phyloP scores from a whole-genome alignment of 2,888 invertebrate species.

The Limnephilus rhombicus region DNA sequence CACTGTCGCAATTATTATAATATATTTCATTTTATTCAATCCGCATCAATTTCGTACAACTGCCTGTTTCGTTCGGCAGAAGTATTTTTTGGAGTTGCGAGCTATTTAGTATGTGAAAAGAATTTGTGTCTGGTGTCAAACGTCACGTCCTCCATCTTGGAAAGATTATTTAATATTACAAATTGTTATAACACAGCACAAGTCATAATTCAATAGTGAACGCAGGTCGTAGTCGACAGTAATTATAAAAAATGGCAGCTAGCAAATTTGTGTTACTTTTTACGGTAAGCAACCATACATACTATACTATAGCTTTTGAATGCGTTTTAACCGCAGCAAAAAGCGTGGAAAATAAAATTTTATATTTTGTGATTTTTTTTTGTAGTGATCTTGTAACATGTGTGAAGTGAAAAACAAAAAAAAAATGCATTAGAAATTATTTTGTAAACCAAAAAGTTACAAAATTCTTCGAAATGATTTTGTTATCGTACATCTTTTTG shows the following conservation, averaged over 20 bases:
- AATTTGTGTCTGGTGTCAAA: slow-evolving; percentile 44
- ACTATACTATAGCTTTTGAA: not conserved
- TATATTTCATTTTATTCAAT: not conserved
- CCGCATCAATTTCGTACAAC: not conserved
- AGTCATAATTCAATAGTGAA: not conserved
- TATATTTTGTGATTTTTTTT: not conserved
- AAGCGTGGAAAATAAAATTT: not conserved
- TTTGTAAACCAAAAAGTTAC: not conserved
- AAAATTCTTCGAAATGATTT: not conserved
- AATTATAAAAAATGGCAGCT: slow-evolving; percentile 34
- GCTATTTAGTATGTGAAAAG: slow-evolving; percentile 26
- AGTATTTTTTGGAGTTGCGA: slow-evolving; percentile 2
- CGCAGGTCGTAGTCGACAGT: slow-evolving; percentile 3
- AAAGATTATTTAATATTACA: slow-evolving; percentile 11
- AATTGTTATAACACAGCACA: not conserved
- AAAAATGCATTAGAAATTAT: not conserved
- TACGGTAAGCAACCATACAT: not conserved
- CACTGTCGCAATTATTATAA: not conserved
- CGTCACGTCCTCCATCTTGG: slow-evolving; percentile 48
- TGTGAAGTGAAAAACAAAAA: not conserved
- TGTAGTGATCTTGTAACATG: not conserved
- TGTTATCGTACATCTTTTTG: too few relatives aligned
- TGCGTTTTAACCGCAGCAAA: too few relatives aligned
- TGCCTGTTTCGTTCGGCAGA: not conserved
- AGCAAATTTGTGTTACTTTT: slow-evolving; percentile 12